Evolutionary conservation across 2,113 vertebrate species (phyloP).

Genomic region (Bufo gargarizans): DNA sequence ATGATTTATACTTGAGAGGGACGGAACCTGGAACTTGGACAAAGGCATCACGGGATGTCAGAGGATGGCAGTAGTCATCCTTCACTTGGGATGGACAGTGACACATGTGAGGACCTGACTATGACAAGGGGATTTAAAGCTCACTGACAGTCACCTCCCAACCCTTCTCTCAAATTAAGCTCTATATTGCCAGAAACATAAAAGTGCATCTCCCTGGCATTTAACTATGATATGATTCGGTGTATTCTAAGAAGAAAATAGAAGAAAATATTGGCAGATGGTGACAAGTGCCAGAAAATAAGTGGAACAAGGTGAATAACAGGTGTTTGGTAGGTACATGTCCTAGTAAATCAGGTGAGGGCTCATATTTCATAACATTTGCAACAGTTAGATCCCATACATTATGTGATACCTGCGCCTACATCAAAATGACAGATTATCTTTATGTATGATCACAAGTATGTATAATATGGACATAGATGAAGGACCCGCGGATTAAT

Average conservation of each 20-base stretch:
- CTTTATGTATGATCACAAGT: not conserved
- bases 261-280: not conserved
- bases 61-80: constrained; percentile 37
- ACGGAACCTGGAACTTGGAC: constrained; percentile 75
- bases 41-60: constrained; percentile 70
- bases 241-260: not conserved
- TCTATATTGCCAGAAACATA: constrained; percentile 40
- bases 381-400: not conserved
- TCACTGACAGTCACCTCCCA: constrained; percentile 46
- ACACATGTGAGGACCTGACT: constrained; percentile 50
- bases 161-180: constrained; percentile 43
- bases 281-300: not conserved
- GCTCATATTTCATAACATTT: not conserved
- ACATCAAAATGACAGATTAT: not conserved
- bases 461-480: not conserved
- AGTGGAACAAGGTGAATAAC: not conserved
- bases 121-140: constrained; percentile 53
- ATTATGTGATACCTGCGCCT: not conserved
- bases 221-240: constrained; percentile 5
- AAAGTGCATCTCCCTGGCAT: constrained; percentile 22
- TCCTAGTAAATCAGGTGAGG: not conserved
- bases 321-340: not conserved
- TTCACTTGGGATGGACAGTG: constrained; percentile 51
- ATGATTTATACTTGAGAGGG: constrained; percentile 75
- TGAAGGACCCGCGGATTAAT: constrained; percentile 5